Base-by-base conservation (phyloP, 1,140 invertebrate species). In the Potamilus streckersoni region DNA sequence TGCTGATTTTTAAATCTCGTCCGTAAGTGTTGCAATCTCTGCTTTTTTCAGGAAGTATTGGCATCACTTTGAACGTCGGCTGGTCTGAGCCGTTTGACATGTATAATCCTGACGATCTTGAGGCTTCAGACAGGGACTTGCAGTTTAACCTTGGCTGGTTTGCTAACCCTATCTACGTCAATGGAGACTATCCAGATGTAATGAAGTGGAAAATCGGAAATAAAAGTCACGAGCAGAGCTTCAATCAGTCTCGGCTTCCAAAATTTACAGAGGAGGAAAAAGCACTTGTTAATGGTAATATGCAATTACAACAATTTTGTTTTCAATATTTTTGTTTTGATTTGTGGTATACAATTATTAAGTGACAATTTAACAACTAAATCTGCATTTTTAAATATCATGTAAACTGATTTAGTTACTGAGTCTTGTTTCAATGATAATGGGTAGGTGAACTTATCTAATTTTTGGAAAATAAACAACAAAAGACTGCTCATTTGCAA, bases 101-200 rank as follows among this genome's bases (percentile, higher is more conserved):
- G 15, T 69, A 74, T 14, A 80, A 79, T 67, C 75, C 76, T 6
- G 79, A 73, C n/a, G 82, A 86, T 60, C 64, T 84, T 6, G 70
- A 76, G 19, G 85, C 86, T 15, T 72, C 82, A 2, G 81, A 83
- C 20, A 71, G 82, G 59, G 79, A 73, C 16, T 61, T 83, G 17
- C 76, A 85, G 58, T 87, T 88, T 69, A 73, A 76, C 56, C 70
- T 83, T 55, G 89, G 87, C 8, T 85, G 84, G 84, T 89, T 86
- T 69, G 87, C 83, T 17, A 80, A 88, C 73, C 86, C 89, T 12
- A 86, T 90, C 20, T 86, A 81, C 68, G 81, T 84, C 15, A 81
- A 87, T 62, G 88, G 88, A 31, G 85, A 89, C 70, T 91, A 90
- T 78, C 90, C 89, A 3, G 79, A 80, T 23, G 75, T 87, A 1